Percentiles rank a stretch among this genome's conserved stretches.
phyloP scores from a whole-genome alignment of 1,140 invertebrate genomes.

The Andrena cerasifolii region DNA sequence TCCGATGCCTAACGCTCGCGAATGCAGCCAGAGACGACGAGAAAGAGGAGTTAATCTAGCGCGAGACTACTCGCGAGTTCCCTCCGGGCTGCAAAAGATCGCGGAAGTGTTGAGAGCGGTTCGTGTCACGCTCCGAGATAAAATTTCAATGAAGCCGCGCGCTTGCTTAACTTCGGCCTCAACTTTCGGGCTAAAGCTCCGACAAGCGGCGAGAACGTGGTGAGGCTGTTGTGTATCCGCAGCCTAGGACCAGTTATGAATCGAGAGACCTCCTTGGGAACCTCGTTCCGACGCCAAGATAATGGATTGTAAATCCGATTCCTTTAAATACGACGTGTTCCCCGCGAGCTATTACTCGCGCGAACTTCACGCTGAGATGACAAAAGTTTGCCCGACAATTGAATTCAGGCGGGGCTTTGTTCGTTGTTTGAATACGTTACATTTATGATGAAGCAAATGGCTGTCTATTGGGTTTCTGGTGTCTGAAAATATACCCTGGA shows the following conservation, averaged over 20 bases:
- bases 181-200: constrained; percentile 44
- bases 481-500: too few species aligned
- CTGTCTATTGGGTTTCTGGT: neutral
- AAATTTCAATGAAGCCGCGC: constrained; percentile 63
- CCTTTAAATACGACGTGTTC: constrained; percentile 42
- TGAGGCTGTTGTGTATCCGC: neutral
- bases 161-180: constrained; percentile 44
- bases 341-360: constrained; percentile 4
- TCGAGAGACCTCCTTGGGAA: constrained; percentile 11
- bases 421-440: neutral
- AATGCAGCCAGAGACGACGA: neutral
- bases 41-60: constrained; percentile 42
- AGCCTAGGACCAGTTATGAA: constrained; percentile 20
- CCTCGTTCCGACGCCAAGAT: constrained; percentile 21
- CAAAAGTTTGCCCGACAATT: constrained; percentile 36
- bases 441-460: neutral
- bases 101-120: constrained; percentile 24
- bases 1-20: too few species aligned
- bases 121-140: constrained; percentile 44
- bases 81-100: constrained; percentile 4
- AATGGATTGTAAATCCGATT: constrained; percentile 45
- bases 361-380: constrained; percentile 16
- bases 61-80: constrained; percentile 21
- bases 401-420: constrained; percentile 1
- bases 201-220: neutral